A percentile compares a stretch with the other conserved stretches of the same genome.
These are phyloP conservation scores for Molorchus minor DNA, from an alignment of 2,888 invertebrate genomes.

Conservation along the genomic window DNA sequence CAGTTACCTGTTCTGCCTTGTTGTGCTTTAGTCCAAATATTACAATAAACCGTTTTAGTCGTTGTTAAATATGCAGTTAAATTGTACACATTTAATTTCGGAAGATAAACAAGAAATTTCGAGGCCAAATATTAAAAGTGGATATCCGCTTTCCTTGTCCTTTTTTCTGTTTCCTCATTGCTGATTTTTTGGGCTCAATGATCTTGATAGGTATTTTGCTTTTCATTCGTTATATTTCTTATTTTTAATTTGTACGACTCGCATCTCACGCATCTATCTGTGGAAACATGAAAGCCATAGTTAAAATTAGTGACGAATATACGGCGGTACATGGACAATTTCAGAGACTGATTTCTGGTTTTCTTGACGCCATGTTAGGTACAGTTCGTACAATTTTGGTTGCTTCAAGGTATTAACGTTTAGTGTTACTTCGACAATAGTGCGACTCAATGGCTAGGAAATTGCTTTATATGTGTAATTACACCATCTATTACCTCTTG, in stretches of 20 bases:
- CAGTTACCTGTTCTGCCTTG: constrained; percentile 37
- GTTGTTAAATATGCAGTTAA: constrained; percentile 35
- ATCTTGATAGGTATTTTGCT: constrained; percentile 22
- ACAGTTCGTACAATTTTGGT: constrained; percentile 20
- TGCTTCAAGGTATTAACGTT: neutral
- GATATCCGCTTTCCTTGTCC: constrained; percentile 24
- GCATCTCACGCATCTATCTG: constrained; percentile 28
- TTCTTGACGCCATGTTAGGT: constrained; percentile 29
- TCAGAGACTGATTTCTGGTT: constrained; percentile 22
- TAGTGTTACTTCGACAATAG: constrained; percentile 5
- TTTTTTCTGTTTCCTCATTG: constrained; percentile 25
- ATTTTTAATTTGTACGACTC: constrained; percentile 25
- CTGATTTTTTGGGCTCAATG: constrained; percentile 25
- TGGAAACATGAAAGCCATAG: constrained; percentile 33
- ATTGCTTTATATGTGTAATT: neutral
- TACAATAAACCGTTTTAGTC: constrained; percentile 36
- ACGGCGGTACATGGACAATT: constrained; percentile 28
- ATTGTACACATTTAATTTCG: constrained; percentile 36
- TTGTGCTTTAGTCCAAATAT: constrained; percentile 32
- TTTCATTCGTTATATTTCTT: constrained; percentile 16
- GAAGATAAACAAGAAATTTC: constrained; percentile 36
- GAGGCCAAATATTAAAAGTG: constrained; percentile 29
- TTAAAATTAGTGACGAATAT: constrained; percentile 36
- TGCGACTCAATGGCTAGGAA: neutral
- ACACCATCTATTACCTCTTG: neutral